Conservation (phyloP, 2,113 vertebrate genomes). For the Erythrocercus mccallii region DNA sequence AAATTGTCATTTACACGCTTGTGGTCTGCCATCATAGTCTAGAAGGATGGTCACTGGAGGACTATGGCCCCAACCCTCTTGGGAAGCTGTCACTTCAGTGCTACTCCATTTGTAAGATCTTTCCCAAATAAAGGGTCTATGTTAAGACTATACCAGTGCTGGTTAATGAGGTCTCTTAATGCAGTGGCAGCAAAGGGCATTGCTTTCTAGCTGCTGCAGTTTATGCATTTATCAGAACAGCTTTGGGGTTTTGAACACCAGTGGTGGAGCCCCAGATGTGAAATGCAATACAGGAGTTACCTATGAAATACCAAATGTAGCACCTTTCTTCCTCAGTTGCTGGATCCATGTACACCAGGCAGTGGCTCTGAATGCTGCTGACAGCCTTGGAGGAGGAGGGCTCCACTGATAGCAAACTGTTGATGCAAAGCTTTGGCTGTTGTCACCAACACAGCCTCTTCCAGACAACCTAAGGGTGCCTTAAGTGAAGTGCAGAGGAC, state of each 20-base stretch:
- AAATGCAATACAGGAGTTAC: background rate
- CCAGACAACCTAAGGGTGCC: background rate
- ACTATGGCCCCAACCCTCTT: background rate
- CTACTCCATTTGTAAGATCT: background rate
- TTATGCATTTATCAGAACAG: background rate
- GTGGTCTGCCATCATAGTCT: background rate
- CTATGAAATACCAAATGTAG: rapidly evolving
- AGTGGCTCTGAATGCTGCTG: background rate
- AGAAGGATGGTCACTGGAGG: background rate
- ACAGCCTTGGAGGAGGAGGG: background rate
- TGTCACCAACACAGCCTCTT: background rate
- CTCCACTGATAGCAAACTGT: background rate
- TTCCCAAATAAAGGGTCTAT: background rate
- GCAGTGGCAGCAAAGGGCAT: background rate
- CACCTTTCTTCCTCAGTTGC: background rate
- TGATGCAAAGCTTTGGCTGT: background rate
- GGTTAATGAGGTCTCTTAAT: background rate
- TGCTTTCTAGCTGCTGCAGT: background rate
- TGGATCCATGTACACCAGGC: background rate
- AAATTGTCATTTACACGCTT: background rate
- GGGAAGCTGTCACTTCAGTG: background rate
- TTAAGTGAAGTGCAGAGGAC: background rate
- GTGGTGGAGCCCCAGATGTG: background rate
- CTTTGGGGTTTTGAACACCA: background rate
- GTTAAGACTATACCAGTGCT: background rate